Conservation (phyloP, 2,888 invertebrate genomes). For the Atethmia centrago region DNA sequence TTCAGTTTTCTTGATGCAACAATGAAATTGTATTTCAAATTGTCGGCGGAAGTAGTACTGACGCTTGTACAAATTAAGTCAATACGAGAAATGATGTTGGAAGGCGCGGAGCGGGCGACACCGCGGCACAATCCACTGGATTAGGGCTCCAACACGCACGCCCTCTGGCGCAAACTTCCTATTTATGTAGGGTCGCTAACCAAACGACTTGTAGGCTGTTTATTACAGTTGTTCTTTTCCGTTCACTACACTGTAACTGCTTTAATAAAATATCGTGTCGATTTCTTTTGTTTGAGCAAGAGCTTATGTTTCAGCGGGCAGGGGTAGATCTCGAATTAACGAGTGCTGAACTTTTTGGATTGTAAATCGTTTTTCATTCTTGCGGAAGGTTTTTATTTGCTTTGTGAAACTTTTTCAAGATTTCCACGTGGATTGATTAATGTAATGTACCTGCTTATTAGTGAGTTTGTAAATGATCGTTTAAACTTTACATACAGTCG, state of each 20-base stretch:
- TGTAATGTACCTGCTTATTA: background rate
- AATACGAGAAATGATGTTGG: constrained; percentile 82
- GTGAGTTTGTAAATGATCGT: background rate
- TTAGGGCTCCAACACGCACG: constrained; percentile 87
- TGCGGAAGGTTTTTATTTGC: constrained; percentile 16
- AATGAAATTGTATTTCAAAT: constrained; percentile 61
- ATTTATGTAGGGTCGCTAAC: constrained; percentile 87
- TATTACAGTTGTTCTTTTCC: constrained; percentile 90
- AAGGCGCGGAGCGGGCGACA: constrained; percentile 73
- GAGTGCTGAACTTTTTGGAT: constrained; percentile 47
- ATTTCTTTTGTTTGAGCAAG: constrained; percentile 79
- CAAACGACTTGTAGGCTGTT: constrained; percentile 90
- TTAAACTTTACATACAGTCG: background rate
- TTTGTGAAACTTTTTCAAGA: constrained; percentile 21
- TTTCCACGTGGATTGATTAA: constrained; percentile 6
- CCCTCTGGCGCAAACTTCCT: constrained; percentile 78
- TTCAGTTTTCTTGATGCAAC: constrained; percentile 57
- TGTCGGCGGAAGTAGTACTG: constrained; percentile 46
- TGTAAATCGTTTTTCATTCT: constrained; percentile 51
- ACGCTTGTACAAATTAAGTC: constrained; percentile 74
- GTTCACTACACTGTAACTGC: constrained; percentile 85
- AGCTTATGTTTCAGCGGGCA: constrained; percentile 68
- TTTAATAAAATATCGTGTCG: constrained; percentile 85
- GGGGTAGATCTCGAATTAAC: constrained; percentile 57
- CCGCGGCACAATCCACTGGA: constrained; percentile 84